Evolutionary conservation across 2,888 invertebrate genomes (phyloP).

Genomic region (Mallateleia sp.): DNA sequence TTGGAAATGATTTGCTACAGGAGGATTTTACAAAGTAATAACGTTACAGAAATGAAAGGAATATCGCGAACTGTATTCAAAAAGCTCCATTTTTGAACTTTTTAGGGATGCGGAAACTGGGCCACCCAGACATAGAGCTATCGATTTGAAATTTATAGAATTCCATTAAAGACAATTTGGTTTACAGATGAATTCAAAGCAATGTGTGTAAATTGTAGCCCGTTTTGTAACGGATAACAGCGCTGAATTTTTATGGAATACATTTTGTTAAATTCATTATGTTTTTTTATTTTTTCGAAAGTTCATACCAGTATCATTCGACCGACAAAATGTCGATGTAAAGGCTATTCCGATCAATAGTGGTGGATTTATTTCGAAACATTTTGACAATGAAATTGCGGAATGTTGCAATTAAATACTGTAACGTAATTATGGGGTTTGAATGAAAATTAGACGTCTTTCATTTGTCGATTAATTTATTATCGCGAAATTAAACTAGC

Average conservation of each 20-base stretch:
- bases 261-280: constrained; percentile 40
- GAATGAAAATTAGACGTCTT: too few relatives aligned
- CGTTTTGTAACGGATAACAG: constrained; percentile 36
- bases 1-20: too few relatives aligned
- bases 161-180: constrained; percentile 62
- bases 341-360: constrained; percentile 16
- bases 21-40: background rate
- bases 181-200: constrained; percentile 55
- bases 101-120: constrained; percentile 13
- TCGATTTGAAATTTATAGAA: constrained; percentile 62
- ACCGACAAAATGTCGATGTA: constrained; percentile 31
- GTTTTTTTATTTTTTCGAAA: constrained; percentile 19
- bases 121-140: constrained; percentile 23
- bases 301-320: constrained; percentile 9
- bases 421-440: background rate
- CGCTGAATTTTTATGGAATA: constrained; percentile 46
- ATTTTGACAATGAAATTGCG: background rate
- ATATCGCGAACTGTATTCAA: background rate
- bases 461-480: too few relatives aligned
- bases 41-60: background rate
- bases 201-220: constrained; percentile 53
- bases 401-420: background rate
- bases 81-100: constrained; percentile 11
- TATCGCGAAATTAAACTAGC: too few relatives aligned
- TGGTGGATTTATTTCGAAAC: background rate